Evolutionary conservation across 2,797 vertebrate genomes (phyloP), one percentile per base, ranked within the genome.

Genomic region (Neoniphon sammara): DNA sequence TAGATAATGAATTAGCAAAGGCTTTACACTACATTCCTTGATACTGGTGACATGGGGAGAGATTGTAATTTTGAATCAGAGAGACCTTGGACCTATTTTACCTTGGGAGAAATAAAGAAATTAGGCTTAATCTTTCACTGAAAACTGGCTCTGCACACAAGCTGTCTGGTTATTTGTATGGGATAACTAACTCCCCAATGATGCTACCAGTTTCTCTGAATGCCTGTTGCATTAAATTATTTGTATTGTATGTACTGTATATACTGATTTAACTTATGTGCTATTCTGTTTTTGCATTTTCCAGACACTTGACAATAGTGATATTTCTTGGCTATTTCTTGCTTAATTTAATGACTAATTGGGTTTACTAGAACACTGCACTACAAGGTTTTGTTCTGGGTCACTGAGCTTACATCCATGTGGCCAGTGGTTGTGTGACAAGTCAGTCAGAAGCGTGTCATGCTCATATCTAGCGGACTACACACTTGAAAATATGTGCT

Each of bases 271-370:
- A 17, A 4, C 17, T 17, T 46, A 46, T 46, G 15, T 46, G 5
- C 15, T 5, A 42, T 42, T 2, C 14, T 14, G 39, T 17, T 46
- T 46, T 17, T 15, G 5, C 44, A 46, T 82, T 78, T 52, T 62
- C 49, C 67, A 66, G 73, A 73, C 81, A 58, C 78, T 55, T 73
- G 34, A 77, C 75, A 52, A 42, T 73, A 65, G 39, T 68, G 62
- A 70, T 30, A 30, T 30, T 23, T 61, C 30, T 27, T 52, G 25
- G 50, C 60, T 81, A 67, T 76, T 31, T 64, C 18, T 5, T 7
- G 7, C 53, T 72, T 12, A 47, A 74, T 70, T 53, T 66, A 82
- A 78, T 62, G 25, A 77, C 67, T 30, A 81, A 77, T 75, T 60
- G 14, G 62, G 47, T 71, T 77, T 75, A 68, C 5, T 14, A 52